These are phyloP conservation scores for Philotrypesis tridentata DNA, from an alignment of 1,140 invertebrate genomes.

Conservation along the genomic window DNA sequence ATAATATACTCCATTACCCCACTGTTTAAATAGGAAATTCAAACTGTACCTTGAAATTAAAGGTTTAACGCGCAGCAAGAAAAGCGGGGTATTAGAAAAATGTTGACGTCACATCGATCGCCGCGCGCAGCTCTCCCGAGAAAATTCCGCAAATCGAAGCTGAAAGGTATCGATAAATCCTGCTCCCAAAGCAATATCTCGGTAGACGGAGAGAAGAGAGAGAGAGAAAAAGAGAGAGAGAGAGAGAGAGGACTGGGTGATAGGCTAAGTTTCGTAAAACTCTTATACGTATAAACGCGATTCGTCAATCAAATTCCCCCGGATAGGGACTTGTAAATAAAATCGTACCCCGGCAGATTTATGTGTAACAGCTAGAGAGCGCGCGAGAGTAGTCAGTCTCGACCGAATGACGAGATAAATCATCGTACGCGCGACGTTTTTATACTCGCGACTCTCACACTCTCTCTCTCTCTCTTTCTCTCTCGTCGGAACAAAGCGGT, in stretches of 20 bases:
- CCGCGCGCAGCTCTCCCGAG: too few relatives aligned
- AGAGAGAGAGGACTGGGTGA: constrained; percentile 1
- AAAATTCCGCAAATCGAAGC: neutral
- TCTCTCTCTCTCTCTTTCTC: constrained; percentile 32
- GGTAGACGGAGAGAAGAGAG: too few relatives aligned
- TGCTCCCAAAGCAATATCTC: neutral
- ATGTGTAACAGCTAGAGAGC: neutral
- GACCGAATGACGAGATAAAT: constrained; percentile 49
- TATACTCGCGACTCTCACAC: constrained; percentile 4
- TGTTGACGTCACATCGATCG: too few relatives aligned
- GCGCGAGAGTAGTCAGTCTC: constrained; percentile 37
- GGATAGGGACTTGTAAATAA: constrained; percentile 39
- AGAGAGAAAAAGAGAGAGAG: too few relatives aligned
- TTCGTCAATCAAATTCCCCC: constrained; percentile 46
- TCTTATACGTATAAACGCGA: constrained; percentile 47
- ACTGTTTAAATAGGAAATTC: too few relatives aligned
- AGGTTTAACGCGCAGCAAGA: too few relatives aligned
- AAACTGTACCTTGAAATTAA: too few relatives aligned
- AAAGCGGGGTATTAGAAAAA: too few relatives aligned
- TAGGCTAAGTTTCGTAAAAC: constrained; percentile 26
- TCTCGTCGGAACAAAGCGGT: constrained; percentile 48
- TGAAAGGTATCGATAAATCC: constrained; percentile 34
- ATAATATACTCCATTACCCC: too few relatives aligned
- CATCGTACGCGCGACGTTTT: constrained; percentile 14
- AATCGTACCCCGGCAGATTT: constrained; percentile 13